Evolutionary conservation across 2,888 invertebrate genomes (phyloP).

Genomic region (Drosophila cognata): DNA sequence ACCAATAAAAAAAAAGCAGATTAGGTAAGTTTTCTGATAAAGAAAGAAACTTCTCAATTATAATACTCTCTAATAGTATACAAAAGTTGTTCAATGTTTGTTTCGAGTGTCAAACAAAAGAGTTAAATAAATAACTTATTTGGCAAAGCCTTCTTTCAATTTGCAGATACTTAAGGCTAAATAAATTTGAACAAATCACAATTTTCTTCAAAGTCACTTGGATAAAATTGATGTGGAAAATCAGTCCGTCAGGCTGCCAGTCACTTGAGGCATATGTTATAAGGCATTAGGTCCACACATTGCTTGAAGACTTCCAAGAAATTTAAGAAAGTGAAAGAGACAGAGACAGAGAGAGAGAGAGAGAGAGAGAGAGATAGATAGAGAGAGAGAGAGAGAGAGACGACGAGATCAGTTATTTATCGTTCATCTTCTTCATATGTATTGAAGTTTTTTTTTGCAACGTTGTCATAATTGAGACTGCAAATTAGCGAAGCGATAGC

Average conservation of each 20-base stretch:
- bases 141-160: not conserved
- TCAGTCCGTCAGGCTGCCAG: conserved; percentile 4
- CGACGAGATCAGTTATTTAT: conserved; percentile 19
- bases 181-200: conserved; percentile 5
- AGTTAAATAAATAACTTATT: not conserved
- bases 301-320: conserved; percentile 13
- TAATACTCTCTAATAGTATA: not conserved
- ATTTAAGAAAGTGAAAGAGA: conserved; percentile 14
- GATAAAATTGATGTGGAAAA: conserved; percentile 1
- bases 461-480: conserved; percentile 57
- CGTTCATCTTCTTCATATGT: not conserved
- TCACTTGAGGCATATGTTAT: conserved; percentile 13
- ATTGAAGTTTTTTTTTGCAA: conserved; percentile 28
- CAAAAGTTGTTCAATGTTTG: not conserved
- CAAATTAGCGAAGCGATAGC: conserved; percentile 54
- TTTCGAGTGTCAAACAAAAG: not conserved
- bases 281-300: conserved; percentile 2
- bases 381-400: not conserved
- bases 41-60: not conserved
- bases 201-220: conserved; percentile 9
- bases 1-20: not conserved
- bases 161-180: conserved; percentile 14
- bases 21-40: not conserved
- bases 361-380: not conserved
- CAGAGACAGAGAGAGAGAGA: not conserved